Conservation (phyloP, 1,140 invertebrate genomes). For the Diabrotica virgifera region DNA sequence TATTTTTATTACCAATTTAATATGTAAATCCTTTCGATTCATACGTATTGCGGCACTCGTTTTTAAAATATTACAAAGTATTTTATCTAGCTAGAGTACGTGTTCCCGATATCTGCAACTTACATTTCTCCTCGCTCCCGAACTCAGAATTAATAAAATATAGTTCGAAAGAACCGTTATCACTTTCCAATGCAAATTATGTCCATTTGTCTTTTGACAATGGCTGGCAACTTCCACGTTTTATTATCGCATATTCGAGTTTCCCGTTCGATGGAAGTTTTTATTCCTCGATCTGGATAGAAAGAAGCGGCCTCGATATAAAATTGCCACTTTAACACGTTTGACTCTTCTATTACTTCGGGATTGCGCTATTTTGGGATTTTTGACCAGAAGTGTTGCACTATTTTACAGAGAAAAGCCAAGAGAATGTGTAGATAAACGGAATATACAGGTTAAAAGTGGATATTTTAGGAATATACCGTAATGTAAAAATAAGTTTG, state of each 20-base stretch:
- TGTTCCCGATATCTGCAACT: background rate
- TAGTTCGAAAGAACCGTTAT: conserved; percentile 5
- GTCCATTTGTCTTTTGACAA: conserved; percentile 7
- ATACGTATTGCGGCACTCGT: no score
- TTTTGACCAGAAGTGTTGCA: background rate
- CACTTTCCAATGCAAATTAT: conserved; percentile 6
- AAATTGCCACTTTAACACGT: conserved; percentile 2
- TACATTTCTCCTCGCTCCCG: background rate
- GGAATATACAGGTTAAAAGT: background rate
- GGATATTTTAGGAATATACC: no score
- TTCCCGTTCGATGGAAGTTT: background rate
- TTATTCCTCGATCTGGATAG: background rate
- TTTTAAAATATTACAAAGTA: no score
- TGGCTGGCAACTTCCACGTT: conserved; percentile 1
- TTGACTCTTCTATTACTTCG: background rate
- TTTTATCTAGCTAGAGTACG: background rate
- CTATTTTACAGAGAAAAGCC: background rate
- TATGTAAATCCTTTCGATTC: no score
- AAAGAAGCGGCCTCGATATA: background rate
- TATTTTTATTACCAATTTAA: no score
- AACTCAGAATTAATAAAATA: conserved; percentile 6
- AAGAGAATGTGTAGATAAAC: background rate
- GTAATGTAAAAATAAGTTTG: no score
- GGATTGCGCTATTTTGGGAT: background rate
- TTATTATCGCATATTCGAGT: background rate